A percentile compares a stretch with the other conserved stretches of the same genome.
Evolutionary conservation across 2,113 vertebrate genomes (phyloP).

Genomic region (Pelobates fuscus): DNA sequence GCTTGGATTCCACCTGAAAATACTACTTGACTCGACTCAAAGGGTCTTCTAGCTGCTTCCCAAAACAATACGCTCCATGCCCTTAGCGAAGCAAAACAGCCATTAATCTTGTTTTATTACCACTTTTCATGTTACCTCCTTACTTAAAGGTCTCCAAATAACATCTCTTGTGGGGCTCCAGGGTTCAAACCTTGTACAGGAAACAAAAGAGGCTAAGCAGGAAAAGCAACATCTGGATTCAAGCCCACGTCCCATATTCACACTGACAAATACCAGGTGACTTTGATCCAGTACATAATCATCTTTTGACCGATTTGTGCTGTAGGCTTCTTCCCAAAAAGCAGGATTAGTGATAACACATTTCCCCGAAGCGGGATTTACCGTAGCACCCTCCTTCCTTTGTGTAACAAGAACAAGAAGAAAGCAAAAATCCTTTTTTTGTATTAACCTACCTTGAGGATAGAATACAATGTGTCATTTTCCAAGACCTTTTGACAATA

Average conservation of each 20-base stretch:
- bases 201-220: constrained; percentile 8
- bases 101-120: constrained; percentile 29
- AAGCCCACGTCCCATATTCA: background rate
- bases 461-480: too few species aligned
- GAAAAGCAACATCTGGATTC: constrained; percentile 6
- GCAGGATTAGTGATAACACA: constrained; percentile 8
- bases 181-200: background rate
- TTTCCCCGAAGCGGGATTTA: constrained; percentile 14
- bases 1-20: background rate
- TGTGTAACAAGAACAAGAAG: background rate
- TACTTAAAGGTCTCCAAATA: background rate
- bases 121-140: background rate
- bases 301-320: constrained; percentile 6
- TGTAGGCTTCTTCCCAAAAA: background rate
- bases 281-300: constrained; percentile 7
- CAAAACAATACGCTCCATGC: background rate
- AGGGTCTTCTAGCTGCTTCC: constrained; percentile 1
- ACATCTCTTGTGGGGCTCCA: background rate
- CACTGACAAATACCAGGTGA: constrained; percentile 38
- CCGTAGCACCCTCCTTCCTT: background rate
- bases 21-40: background rate
- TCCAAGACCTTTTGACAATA: too few species aligned
- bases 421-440: too few species aligned
- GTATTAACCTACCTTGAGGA: too few species aligned
- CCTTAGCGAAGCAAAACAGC: constrained; percentile 14